Base-by-base conservation (phyloP, 2,888 invertebrate species). In the Drosophila ustulata region DNA sequence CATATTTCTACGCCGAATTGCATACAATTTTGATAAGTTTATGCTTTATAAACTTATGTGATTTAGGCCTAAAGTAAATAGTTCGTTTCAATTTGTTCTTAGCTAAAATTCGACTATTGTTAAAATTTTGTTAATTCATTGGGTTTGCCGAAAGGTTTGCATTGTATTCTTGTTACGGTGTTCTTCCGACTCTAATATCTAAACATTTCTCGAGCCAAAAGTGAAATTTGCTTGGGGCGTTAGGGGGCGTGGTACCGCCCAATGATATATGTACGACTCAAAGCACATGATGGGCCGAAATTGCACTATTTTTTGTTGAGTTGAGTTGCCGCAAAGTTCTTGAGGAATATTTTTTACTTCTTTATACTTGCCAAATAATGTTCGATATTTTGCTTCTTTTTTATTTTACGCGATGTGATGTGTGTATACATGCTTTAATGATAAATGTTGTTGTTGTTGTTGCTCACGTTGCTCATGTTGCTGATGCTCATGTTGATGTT, bases 21-120 rank as follows among this genome's bases (percentile, higher is more conserved):
- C 77, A 62, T 70, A 70, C 39, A 81, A 78, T 79, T 87, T 81
- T 70, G 77, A 73, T 68, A 30, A 52, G 64, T 71, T 72, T 62
- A 55, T 55, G 32, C 30, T 51, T 70, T 74, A 84, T 66, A 78
- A 55, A 30, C 65, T 66, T 56, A 64, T 66, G 73, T 77, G 71
- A 50, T 57, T 68, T 78, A 76, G 71, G 80, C 76, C 87, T 86
- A 80, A 80, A 65, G 72, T 75, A 78, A 63, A 65, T 70, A 62
- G 77, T 75, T 77, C 55, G 53, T 79, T 80, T 80, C 45, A 75
- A 81, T 79, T 85, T 82, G 65, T 68, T 74, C 80, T 83, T 82
- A 89, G 82, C 91, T 89, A 89, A 89, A 89, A 90, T 88, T 89
- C 83, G 72, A 81, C 91, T 91, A 91, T 90, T 89, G 89, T 85